Evolutionary conservation across 1,140 invertebrate genomes (phyloP), one percentile per base, ranked within the genome.

Genomic region (Hetaerina americana): DNA sequence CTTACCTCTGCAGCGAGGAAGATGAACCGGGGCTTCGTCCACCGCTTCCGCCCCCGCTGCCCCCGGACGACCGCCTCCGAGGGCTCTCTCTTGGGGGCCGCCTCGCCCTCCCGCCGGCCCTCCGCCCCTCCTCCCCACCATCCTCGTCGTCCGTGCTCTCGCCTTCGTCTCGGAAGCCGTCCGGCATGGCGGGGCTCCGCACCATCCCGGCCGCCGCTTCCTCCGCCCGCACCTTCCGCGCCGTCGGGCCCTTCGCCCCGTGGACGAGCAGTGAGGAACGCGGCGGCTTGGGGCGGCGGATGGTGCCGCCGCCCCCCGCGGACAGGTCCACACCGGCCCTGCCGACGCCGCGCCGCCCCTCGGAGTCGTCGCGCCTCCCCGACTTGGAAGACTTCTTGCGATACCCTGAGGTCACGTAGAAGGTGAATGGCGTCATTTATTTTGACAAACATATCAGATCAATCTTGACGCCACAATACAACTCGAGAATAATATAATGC

Each of bases 61-160:
- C 5, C 5, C n/a, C 70, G 66, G 83, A 80, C 5, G 86, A 86
- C 79, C 89, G 90, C 75, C 87, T 84, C 75, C 89, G 80, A 0
- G 86, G 87, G 75, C 85, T 89, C 66, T 90, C 89, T 72, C 88
- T 81, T 8, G 85, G 81, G 31, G 31, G 31, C 70, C 88, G 84
- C 76, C 88, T 85, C 71, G 84, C 83, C 79, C 87, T 87, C 76
- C 81, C 84, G 72, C 73, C 80, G n/a, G n/a, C n/a, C 40, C 40
- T 57, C 40, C 40, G 15, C 40, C 40, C 2, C 2, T 57, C 2
- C 3, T 10, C 40, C 3, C 10, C 40, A n/a, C n/a, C n/a, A n/a
- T n/a, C n/a, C 73, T 76, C 82, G 72, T 66, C 77, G 66, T 69
- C 78, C 78, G 40, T 75, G 75, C 40, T 81, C 77, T 68, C 74